phyloP scores from a whole-genome alignment of 2,888 invertebrate species.

The Drosophila meridiana region DNA sequence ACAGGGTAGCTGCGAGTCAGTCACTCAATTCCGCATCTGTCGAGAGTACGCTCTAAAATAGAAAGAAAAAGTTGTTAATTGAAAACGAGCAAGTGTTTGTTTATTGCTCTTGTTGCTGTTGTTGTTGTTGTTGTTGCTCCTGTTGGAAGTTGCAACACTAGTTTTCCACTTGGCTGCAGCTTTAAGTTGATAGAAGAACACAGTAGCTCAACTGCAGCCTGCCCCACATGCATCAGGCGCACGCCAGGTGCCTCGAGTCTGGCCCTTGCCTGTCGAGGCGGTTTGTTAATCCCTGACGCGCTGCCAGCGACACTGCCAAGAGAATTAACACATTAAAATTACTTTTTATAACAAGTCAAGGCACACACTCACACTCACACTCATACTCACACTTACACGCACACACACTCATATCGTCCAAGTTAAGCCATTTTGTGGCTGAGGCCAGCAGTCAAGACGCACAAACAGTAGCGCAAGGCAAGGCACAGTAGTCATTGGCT shows the following conservation, averaged over 20 bases:
- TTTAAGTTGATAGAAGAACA: constrained; percentile 34
- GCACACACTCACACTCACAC: constrained; percentile 22
- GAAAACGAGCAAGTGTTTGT: constrained; percentile 63
- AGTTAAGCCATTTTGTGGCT: constrained; percentile 64
- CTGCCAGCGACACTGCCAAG: constrained; percentile 62
- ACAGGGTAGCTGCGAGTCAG: background rate
- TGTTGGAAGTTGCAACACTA: constrained; percentile 32
- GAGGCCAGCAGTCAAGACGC: constrained; percentile 30
- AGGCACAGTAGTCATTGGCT: constrained; percentile 22
- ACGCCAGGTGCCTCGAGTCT: background rate
- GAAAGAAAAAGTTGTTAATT: constrained; percentile 72
- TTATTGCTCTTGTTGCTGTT: constrained; percentile 24
- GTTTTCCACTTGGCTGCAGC: constrained; percentile 54
- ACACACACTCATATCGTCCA: background rate
- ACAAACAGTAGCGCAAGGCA: constrained; percentile 29
- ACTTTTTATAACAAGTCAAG: constrained; percentile 68
- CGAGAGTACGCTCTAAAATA: constrained; percentile 28
- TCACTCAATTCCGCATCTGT: background rate
- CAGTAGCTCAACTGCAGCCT: constrained; percentile 22
- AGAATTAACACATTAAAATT: constrained; percentile 80
- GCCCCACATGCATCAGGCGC: background rate
- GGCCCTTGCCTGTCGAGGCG: constrained; percentile 4
- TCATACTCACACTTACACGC: constrained; percentile 7
- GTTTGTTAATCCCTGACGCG: constrained; percentile 54
- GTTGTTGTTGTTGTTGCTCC: background rate